Evolutionary conservation across 2,113 vertebrate genomes (phyloP), one percentile per base, ranked within the genome.

Genomic region (Sialia sialis): DNA sequence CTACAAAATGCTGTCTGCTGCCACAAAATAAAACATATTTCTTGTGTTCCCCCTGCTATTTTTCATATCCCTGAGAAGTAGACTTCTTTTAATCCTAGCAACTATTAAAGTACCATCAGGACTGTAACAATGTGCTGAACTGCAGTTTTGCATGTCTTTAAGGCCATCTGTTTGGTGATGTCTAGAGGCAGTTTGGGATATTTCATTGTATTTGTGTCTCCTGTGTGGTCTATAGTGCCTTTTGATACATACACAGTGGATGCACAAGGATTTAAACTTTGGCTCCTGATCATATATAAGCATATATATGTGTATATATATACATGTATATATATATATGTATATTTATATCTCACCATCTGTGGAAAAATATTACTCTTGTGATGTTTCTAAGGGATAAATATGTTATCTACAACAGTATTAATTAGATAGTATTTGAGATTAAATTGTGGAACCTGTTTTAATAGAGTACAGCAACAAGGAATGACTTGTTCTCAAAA

Each of bases 401-500:
- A 23, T 52, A 21, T 41, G 8, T 44, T 85, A 30, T 56, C 25
- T 79, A 30, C 52, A 54, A 48, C 54, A 16, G 83, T 90, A 76
- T 88, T 93, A 83, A 90, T 85, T 87, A 94, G 93, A 82, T 18
- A 66, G 30, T 6, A 81, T 64, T 84, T 95, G 74, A 95, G 66
- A 80, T 74, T 73, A 83, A 91, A 62, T 73, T 96, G 73, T 93
- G 49, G 62, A 94, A 95, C n/a, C 12, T 41, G 1, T 93, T 98
- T 97, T 89, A 91, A 85, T 82, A 99, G 98, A 98, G 95, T 78
- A 64, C 96, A 67, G 96, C 97, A 92, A 97, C 93, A 87, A 95
- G 98, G 82, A 98, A 96, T 91, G 98, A 98, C 73, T 93, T 99
- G 48, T 99, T 98, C 97, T 98, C 98, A 91, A 99, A 98, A 95